Base-by-base conservation (phyloP, 1,140 invertebrate genomes). In the Lepidurus couesii region DNA sequence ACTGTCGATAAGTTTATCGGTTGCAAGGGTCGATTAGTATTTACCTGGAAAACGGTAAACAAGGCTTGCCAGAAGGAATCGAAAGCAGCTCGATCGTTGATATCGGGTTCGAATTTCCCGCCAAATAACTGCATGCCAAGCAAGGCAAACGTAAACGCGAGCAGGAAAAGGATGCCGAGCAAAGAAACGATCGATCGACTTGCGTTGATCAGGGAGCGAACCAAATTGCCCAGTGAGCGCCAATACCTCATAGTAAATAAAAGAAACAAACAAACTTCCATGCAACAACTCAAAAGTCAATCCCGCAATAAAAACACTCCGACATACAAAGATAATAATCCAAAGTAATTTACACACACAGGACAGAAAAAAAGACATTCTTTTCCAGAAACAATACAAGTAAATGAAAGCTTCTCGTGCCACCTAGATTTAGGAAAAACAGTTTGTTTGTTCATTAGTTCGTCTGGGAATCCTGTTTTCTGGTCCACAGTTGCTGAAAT, bases 81-180 rank as follows among this genome's bases (percentile, higher is more conserved):
- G 43, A 81, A 81, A 75, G 42, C 44, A 47, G 75, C 80, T 42
- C 80, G 75, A 78, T 78, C 26, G 53, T 74, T 42, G 73, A 13
- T 44, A 75, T 47, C 44, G 42, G 44, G 73, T 11, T 42, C 9
- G 73, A 82, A 82, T 73, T 78, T 81, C 16, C 82, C 81, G 16
- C 82, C 82, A 42, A 83, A 81, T 24, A 81, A 44, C 75, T 81
- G 80, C 75, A 91, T 91, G 75, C 90, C 90, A 21, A 91, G 86
- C 75, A 91, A 84, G 76, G 90, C 90, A 83, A 91, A 92, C 80
- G 91, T 91, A 76, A 91, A 86, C 81, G 91, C 91, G 85, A 92
- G 91, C 76, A 91, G 85, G 83, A 92, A 92, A 75, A 91, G 88
- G 11, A 91, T 86, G 84, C 90, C 90, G 80, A 91, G 85, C 44